These are phyloP conservation scores for Oreocharis arfaki DNA, from an alignment of 2,113 vertebrate species.

Conservation along the genomic window DNA sequence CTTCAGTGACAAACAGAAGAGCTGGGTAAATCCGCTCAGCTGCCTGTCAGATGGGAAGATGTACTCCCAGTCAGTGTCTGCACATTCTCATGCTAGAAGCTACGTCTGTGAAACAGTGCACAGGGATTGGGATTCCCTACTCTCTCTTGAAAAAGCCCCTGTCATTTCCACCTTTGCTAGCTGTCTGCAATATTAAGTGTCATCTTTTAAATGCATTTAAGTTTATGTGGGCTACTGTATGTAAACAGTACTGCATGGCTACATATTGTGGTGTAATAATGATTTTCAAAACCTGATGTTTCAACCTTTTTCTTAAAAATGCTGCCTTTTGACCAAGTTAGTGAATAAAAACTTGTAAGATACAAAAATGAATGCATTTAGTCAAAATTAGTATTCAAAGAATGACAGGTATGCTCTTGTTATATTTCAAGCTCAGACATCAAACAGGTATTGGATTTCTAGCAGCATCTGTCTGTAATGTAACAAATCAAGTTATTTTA, in stretches of 20 bases:
- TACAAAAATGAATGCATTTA: background rate
- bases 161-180: background rate
- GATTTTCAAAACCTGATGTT: background rate
- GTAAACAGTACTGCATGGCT: background rate
- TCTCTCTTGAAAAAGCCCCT: background rate
- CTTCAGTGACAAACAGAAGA: background rate
- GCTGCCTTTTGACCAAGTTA: background rate
- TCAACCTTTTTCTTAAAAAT: background rate
- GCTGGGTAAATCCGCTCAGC: constrained; percentile 1
- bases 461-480: background rate
- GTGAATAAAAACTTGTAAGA: background rate
- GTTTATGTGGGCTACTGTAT: background rate
- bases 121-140: background rate
- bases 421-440: background rate
- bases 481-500: background rate
- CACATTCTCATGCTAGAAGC: background rate
- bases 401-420: background rate
- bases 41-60: constrained; percentile 16
- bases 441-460: background rate
- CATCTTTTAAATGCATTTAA: background rate
- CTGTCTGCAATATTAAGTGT: background rate
- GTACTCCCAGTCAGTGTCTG: background rate
- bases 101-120: background rate
- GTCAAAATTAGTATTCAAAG: background rate
- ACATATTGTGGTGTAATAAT: background rate